A percentile compares a stretch with the other conserved stretches of the same genome.
phyloP scores from a whole-genome alignment of 1,140 invertebrate genomes.

The Caenorhabditis brenneri region DNA sequence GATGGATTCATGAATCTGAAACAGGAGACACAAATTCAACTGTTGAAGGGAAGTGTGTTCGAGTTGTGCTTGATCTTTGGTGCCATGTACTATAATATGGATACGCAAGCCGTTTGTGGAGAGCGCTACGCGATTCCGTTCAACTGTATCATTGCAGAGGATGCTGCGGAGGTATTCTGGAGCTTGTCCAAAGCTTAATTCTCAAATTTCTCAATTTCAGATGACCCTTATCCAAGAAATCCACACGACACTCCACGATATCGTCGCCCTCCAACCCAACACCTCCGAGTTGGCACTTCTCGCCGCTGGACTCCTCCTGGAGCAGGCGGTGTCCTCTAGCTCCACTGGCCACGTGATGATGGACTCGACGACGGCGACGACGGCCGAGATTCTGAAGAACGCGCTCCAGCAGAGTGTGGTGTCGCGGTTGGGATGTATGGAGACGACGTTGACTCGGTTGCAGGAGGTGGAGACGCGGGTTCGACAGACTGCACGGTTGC shows the following conservation, averaged over 20 bases:
- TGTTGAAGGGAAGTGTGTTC: constrained; percentile 78
- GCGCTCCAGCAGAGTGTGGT: neutral
- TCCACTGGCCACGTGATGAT: neutral
- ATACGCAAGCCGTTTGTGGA: neutral
- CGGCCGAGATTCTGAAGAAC: neutral
- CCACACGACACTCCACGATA: neutral
- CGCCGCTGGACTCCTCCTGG: constrained; percentile 5
- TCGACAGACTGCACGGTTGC: constrained; percentile 6
- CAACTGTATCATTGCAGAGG: neutral
- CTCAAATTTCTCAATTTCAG: neutral
- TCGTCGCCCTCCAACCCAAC: neutral
- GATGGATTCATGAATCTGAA: constrained; percentile 96
- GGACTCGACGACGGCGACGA: neutral
- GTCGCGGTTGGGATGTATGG: neutral
- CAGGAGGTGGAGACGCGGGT: neutral
- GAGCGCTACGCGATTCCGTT: neutral
- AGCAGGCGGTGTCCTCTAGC: neutral
- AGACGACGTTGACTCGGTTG: neutral
- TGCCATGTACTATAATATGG: constrained; percentile 5
- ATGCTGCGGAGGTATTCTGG: neutral
- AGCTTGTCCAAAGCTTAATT: too few species aligned
- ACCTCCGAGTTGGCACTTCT: constrained; percentile 18
- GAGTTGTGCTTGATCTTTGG: constrained; percentile 4
- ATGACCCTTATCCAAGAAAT: neutral
- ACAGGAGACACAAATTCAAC: constrained; percentile 96